Evolutionary conservation across 2,113 vertebrate species (phyloP), one percentile per base, ranked within the genome.

Genomic region (Cyphomyrus discorhynchus): DNA sequence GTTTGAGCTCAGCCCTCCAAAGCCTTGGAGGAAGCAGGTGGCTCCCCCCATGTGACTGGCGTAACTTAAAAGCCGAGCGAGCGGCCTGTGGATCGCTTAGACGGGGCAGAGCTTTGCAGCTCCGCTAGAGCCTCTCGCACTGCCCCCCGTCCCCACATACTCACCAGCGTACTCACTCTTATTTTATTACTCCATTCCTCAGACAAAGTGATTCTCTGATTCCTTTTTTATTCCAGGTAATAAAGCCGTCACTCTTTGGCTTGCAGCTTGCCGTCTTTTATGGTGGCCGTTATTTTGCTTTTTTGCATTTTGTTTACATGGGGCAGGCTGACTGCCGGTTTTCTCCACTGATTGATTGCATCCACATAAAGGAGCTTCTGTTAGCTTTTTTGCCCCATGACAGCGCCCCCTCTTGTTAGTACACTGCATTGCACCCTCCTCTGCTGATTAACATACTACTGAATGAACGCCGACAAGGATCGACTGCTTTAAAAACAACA

Each of bases 41-140:
- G 91, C 84, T 90, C 84, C 66, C 50, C 89, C 66, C 27, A 35
- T 27, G 27, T 31, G 92, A 92, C 93, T 91, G 91, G 90, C 88
- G 19, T 7, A 87, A 13, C 47, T 46, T 85, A 21, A 53, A 87
- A 87, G 90, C 90, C 84, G 52, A 85, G 84, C 47, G 77, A 19
- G 31, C 13, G 15, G 70, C 70, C 70, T 5, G 35, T 19, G 70
- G 70, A 77, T 77, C 70, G 8, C 19, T 42, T 53, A 90, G 91
- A 90, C 85, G 52, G 49, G 47, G 49, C 6, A 70, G 87, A 49
- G 91, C 92, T 91, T 90, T 91, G 86, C 90, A 89, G 83, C 87
- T 90, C 89, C 91, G 58, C 89, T 3, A 3, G 62, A 66, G 56
- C 86, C 13, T 2, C 86, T 31, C 17, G n/a, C 62, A 6, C 17